Percentiles rank a stretch among this genome's conserved stretches.
phyloP scores from a whole-genome alignment of 2,888 invertebrate genomes.

The Bombylius major region DNA sequence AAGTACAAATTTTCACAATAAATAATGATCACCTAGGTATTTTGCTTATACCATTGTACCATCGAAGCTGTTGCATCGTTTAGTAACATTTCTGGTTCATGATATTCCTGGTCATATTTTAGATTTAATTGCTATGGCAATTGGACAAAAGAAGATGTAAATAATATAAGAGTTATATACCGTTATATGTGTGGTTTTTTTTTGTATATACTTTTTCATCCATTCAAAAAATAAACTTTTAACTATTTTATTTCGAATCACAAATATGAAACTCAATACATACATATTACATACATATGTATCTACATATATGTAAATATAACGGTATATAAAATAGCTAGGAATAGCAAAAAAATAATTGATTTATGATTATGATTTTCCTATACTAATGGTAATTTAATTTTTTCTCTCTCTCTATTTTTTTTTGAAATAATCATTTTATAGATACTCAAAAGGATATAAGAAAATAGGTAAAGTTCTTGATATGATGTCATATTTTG shows the following conservation, averaged over 20 bases:
- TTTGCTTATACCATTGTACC: slow-evolving; percentile 37
- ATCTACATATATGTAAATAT: too few species aligned
- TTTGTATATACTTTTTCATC: too few species aligned
- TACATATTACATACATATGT: too few species aligned
- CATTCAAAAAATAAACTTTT: too few species aligned
- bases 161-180: slow-evolving; percentile 10
- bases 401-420: not conserved
- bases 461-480: slow-evolving; percentile 33
- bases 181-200: too few species aligned
- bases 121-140: slow-evolving; percentile 35
- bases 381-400: not conserved
- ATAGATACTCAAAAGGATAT: slow-evolving; percentile 32
- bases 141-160: slow-evolving; percentile 37
- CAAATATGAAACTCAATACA: too few species aligned
- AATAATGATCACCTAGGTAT: slow-evolving; percentile 23
- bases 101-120: slow-evolving; percentile 37
- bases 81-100: slow-evolving; percentile 34
- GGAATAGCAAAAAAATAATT: too few species aligned
- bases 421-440: not conserved
- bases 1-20: too few species aligned
- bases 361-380: too few species aligned
- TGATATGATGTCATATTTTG: slow-evolving; percentile 37
- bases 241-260: too few species aligned
- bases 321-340: too few species aligned
- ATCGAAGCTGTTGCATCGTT: slow-evolving; percentile 33